Evolutionary conservation across 2,797 vertebrate species (phyloP).

Genomic region (Mico argentatus): DNA sequence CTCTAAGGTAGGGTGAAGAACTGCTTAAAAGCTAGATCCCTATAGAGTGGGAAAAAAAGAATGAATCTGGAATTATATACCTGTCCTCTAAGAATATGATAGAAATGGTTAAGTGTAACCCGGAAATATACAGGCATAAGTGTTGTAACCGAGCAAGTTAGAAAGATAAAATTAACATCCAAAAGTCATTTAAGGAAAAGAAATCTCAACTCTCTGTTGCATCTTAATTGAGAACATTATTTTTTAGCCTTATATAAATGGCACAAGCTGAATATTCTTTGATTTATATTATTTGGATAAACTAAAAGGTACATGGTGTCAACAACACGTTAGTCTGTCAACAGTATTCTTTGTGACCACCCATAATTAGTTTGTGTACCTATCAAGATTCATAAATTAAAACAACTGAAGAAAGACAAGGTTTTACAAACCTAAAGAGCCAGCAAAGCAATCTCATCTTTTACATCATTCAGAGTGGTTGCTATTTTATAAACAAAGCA

Average conservation of each 20-base stretch:
- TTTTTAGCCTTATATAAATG: background rate
- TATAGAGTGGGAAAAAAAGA: background rate
- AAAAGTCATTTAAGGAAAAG: background rate
- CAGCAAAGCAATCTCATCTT: background rate
- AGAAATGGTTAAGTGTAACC: background rate
- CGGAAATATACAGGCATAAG: background rate
- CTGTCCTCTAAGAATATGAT: background rate
- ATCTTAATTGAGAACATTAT: background rate
- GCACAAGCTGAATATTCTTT: background rate
- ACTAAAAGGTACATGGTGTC: background rate
- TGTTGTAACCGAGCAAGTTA: too few relatives aligned
- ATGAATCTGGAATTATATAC: background rate
- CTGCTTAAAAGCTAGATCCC: background rate
- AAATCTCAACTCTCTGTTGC: background rate
- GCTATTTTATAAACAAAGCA: background rate
- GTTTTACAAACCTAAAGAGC: background rate
- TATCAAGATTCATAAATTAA: constrained; percentile 6
- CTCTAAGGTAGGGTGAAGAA: background rate
- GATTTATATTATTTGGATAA: background rate
- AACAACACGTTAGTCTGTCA: background rate
- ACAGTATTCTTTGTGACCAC: background rate
- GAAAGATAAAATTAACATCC: background rate
- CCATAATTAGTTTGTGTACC: background rate
- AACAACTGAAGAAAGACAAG: constrained; percentile 23
- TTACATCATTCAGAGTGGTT: background rate